Evolutionary conservation across 1,140 invertebrate species (phyloP).

Genomic region (Helicoverpa zea): DNA sequence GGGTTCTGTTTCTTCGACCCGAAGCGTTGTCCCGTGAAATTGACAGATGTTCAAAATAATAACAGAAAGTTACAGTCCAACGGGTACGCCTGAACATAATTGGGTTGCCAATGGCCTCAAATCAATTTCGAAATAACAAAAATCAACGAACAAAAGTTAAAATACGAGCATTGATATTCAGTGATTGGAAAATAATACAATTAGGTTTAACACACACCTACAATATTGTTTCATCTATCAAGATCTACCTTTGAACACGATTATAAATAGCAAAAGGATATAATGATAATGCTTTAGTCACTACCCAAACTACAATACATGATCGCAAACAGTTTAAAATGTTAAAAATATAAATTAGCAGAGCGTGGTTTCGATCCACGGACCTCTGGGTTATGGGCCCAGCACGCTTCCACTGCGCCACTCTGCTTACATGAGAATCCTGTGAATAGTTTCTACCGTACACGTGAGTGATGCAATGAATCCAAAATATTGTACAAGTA

Average conservation of each 20-base stretch:
- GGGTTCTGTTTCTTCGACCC: slow-evolving; percentile 55
- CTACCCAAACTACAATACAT: not conserved
- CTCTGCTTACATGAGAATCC: slow-evolving; percentile 57
- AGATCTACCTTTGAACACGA: not conserved
- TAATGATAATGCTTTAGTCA: not conserved
- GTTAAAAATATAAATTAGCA: slow-evolving; percentile 56
- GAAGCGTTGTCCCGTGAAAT: slow-evolving; percentile 64
- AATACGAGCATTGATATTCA: slow-evolving; percentile 26
- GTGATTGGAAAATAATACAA: slow-evolving; percentile 21
- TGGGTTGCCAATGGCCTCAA: slow-evolving; percentile 54
- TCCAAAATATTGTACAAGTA: not conserved
- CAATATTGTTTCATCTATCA: not conserved
- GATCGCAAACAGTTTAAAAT: not conserved
- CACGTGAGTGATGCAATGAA: not conserved
- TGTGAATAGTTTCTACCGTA: not conserved
- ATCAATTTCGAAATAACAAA: slow-evolving; percentile 54
- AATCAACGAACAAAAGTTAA: slow-evolving; percentile 34
- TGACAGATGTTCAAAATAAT: slow-evolving; percentile 69
- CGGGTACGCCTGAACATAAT: slow-evolving; percentile 51
- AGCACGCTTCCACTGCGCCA: slow-evolving; percentile 75
- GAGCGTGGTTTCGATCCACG: slow-evolving; percentile 77
- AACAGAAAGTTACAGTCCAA: slow-evolving; percentile 61
- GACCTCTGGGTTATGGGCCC: slow-evolving; percentile 74
- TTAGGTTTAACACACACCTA: not conserved
- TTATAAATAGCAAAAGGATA: not conserved